Evolutionary conservation across 1,140 invertebrate species (phyloP), one percentile per base, ranked within the genome.

Genomic region (Drosophila nigromelanica): DNA sequence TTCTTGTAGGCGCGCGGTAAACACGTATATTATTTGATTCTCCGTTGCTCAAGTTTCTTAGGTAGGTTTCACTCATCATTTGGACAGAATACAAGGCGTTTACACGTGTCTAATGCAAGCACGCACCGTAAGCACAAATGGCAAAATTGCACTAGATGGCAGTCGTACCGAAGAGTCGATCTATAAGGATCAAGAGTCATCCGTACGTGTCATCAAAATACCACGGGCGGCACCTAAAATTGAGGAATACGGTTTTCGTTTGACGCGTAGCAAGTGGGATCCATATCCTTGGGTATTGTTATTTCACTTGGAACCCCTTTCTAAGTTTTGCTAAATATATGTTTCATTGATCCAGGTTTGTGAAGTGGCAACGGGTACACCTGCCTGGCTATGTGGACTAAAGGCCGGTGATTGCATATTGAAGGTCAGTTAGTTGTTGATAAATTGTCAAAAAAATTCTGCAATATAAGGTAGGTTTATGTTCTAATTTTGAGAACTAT

Each of bases 221-320:
- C 90, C 59, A 33, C 78, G 64, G 21, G 80, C 72, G 58, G 89
- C 67, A 86, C 92, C 83, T 1, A 43, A 71, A 35, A 73, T 89
- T n/a, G 73, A 89, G n/a, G 66, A 70, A 24, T 94, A 93, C 35
- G 95, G 95, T 15, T 95, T 95, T 91, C 93, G 95, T 80, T 87
- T 95, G 45, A 94, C 94, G 1, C 92, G 94, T 62, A 94, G 94
- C 18, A 94, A 95, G 80, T 95, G 94, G 95, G 95, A 95, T 92
- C 95, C 95, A 5, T 95, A 95, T 92, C 95, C 95, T 33, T 95
- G 95, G 95, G 93, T 95, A 79, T 68, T 33, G 43, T 8, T 0
- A 7, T 18, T 11, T 12, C 6, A 40, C 4, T 0, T 12, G 15
- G 12, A 3, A 27, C n/a, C 27, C n/a, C 50, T 81, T 82, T 4